Evolutionary conservation across 2,888 invertebrate genomes (phyloP).

Genomic region (Tanypteryx hageni): DNA sequence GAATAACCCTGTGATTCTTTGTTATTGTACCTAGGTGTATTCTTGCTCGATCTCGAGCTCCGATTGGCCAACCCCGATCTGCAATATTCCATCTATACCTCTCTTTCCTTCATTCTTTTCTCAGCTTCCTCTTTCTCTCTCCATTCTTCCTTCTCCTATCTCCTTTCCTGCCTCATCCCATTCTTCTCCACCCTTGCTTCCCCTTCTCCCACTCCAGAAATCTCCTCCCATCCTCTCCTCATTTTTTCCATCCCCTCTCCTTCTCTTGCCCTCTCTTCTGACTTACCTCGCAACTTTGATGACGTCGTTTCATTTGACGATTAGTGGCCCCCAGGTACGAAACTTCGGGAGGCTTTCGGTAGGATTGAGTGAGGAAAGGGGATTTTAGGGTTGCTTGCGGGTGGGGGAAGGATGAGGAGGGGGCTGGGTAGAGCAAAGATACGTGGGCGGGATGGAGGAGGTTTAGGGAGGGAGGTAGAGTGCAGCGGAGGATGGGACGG

Average conservation of each 20-base stretch:
- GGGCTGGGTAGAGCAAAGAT: neutral
- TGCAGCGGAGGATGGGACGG: too few relatives aligned
- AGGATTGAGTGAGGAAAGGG: neutral
- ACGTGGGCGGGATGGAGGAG: too few relatives aligned
- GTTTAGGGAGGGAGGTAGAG: too few relatives aligned
- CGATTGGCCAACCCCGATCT: too few relatives aligned
- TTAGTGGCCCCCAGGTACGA: constrained; percentile 18
- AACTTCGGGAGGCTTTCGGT: constrained; percentile 2
- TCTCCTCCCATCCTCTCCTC: neutral
- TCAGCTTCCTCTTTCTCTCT: neutral
- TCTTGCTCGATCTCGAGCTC: too few relatives aligned
- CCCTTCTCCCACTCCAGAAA: neutral
- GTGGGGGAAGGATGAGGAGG: neutral
- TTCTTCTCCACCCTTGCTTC: neutral
- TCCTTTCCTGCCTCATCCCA: neutral
- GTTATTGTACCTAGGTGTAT: too few relatives aligned
- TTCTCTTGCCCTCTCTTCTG: neutral
- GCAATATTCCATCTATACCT: too few relatives aligned
- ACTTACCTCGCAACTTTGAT: neutral
- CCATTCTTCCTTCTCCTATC: neutral
- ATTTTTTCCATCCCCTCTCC: neutral
- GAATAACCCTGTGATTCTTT: too few relatives aligned
- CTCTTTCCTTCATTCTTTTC: neutral
- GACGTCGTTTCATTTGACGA: neutral
- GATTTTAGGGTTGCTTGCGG: neutral